Conservation (phyloP, 2,113 vertebrate genomes). For the Nycticebus coucang region DNA sequence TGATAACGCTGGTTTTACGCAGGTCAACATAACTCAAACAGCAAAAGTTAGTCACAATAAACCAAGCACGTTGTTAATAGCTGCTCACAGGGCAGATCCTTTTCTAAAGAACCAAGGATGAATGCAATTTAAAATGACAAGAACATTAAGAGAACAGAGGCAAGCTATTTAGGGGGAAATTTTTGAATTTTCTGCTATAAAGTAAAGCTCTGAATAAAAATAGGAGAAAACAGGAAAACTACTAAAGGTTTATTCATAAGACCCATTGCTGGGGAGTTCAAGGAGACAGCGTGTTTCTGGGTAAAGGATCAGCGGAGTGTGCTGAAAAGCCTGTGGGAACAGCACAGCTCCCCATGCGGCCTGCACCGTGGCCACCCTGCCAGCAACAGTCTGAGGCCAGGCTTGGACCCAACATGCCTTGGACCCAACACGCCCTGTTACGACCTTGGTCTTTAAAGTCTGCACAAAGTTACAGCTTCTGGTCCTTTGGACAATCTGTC, state of each 20-base stretch:
- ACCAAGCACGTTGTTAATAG: rapidly evolving
- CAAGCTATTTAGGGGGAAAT: neutral
- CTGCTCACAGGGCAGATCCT: rapidly evolving
- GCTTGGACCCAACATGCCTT: neutral
- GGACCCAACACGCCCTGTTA: rapidly evolving
- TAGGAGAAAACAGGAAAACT: neutral
- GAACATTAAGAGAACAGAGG: neutral
- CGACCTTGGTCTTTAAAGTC: neutral
- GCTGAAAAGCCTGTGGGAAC: neutral
- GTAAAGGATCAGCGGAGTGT: rapidly evolving
- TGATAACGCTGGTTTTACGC: rapidly evolving
- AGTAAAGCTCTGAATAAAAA: neutral
- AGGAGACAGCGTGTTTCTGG: neutral
- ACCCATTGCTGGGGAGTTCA: rapidly evolving
- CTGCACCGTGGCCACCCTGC: neutral
- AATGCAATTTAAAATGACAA: neutral
- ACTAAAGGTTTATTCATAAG: rapidly evolving
- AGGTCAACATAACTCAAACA: rapidly evolving
- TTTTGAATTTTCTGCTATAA: neutral
- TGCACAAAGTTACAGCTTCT: neutral
- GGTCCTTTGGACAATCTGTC: neutral
- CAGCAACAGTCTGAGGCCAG: neutral
- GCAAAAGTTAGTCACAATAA: rapidly evolving
- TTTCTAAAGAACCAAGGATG: neutral
- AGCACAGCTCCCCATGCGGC: rapidly evolving